Base-by-base conservation (phyloP, 2,888 invertebrate genomes). In the Caenorhabditis panamensis region DNA sequence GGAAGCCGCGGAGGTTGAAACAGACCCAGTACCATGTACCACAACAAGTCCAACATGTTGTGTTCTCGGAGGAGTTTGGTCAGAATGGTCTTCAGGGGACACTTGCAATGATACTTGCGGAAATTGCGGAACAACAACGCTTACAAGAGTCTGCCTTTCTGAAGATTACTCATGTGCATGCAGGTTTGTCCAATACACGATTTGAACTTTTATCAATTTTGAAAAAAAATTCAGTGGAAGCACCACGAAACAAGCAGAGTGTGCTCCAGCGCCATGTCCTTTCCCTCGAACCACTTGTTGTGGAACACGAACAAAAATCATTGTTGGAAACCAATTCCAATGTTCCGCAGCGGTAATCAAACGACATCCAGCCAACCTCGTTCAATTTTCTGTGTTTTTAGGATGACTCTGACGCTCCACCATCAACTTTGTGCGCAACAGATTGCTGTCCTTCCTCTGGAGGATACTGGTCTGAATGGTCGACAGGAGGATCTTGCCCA, bases 381-480 rank as follows among this genome's bases (percentile, higher is more conserved):
- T 56, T 56, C 20, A 6, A 18, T 36, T 8, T 36, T 54, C 28
- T 16, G 13, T 54, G 2, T 22, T 49, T 44, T 18, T 31, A 76
- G 75, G 80, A 80, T 36, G 80, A 80, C 16, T 24, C 54, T 16
- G 75, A 75, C 18, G 61, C 66, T n/a, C 71, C 76, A n/a, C 75
- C 80, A 20, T 80, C 80, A 6, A 71, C 75, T 0, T 54, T 80
- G 0, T 82, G 83, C 51, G 68, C 67, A 5, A 44, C 69, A 2
- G 72, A 69, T 24, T 84, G 84, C 26, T 84, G 84, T 51, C 84
- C 82, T 9, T 71, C 80, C 6, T 51, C 71, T n/a, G 84, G 84
- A 24, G 85, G 85, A n/a, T 73, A 83, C 47, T 85, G 85, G 85
- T 79, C 84, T 8, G 84, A 85, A 68, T 85, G 85, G 85, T 58